A percentile compares a stretch with the other conserved stretches of the same genome.
phyloP scores from a whole-genome alignment of 2,797 vertebrate genomes.

The Lacerta agilis region DNA sequence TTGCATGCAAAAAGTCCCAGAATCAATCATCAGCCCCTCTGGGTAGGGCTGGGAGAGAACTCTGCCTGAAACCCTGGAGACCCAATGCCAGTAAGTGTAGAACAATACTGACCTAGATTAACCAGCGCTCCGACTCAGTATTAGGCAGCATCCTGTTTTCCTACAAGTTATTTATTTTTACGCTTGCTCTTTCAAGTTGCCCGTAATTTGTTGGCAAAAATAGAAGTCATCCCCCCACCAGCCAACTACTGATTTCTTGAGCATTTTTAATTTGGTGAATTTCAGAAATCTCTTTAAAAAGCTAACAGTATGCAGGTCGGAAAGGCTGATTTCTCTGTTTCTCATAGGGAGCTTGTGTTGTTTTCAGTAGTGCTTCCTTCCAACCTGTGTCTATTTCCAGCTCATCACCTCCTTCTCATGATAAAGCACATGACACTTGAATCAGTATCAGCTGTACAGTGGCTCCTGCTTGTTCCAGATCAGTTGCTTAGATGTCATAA shows the following conservation, averaged over 20 bases:
- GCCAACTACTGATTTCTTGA: background rate
- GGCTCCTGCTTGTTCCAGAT: slow-evolving; percentile 52
- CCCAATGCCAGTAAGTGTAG: too few relatives aligned
- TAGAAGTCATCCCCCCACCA: background rate
- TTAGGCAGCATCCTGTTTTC: too few relatives aligned
- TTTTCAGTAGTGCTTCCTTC: slow-evolving; percentile 13
- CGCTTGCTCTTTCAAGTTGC: background rate
- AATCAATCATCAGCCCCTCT: too few relatives aligned
- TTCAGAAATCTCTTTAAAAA: background rate
- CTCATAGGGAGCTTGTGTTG: background rate
- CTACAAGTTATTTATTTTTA: background rate
- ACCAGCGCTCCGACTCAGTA: too few relatives aligned
- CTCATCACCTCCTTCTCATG: slow-evolving; percentile 44
- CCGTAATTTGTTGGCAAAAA: background rate
- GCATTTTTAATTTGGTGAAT: background rate
- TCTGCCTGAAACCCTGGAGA: too few relatives aligned
- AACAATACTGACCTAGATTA: too few relatives aligned
- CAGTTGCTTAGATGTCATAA: slow-evolving; percentile 53
- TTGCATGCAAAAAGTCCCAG: too few relatives aligned
- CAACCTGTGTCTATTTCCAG: slow-evolving; percentile 21
- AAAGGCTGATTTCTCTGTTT: slow-evolving; percentile 24
- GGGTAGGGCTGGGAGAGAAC: too few relatives aligned
- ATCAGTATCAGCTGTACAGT: slow-evolving; percentile 32
- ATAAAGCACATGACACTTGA: slow-evolving; percentile 44
- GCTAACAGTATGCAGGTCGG: background rate